Evolutionary conservation across 1,140 invertebrate genomes (phyloP).

Genomic region (Drosophila pseudoobscura): DNA sequence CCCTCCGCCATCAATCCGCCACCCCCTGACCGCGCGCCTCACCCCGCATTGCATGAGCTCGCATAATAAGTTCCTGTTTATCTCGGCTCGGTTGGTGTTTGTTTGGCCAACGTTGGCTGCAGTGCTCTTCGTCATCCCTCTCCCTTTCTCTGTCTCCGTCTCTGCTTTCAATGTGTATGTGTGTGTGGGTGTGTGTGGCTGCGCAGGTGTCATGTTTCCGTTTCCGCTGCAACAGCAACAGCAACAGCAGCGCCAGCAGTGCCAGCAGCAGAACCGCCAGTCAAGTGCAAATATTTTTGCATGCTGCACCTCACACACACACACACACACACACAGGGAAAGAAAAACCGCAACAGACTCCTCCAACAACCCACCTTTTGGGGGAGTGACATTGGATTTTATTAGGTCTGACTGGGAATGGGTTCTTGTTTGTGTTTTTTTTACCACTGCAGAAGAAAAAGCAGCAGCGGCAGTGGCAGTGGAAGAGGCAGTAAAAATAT

Average conservation of each 20-base stretch:
- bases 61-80: slow-evolving; percentile 80
- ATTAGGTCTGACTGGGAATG: slow-evolving; percentile 42
- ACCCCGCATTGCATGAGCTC: slow-evolving; percentile 60
- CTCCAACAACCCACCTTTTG: slow-evolving; percentile 2
- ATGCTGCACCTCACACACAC: slow-evolving; percentile 24
- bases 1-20: too few relatives aligned
- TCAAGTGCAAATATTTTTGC: slow-evolving; percentile 73
- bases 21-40: neutral
- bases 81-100: slow-evolving; percentile 66
- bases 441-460: too few relatives aligned
- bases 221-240: slow-evolving; percentile 58
- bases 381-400: slow-evolving; percentile 40
- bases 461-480: slow-evolving; percentile 5
- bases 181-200: slow-evolving; percentile 37
- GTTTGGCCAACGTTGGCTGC: slow-evolving; percentile 52
- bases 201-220: slow-evolving; percentile 77
- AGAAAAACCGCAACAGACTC: slow-evolving; percentile 25
- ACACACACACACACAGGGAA: neutral
- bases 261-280: slow-evolving; percentile 32
- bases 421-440: slow-evolving; percentile 6
- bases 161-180: neutral
- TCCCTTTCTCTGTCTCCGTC: neutral
- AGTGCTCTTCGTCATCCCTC: neutral
- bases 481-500: slow-evolving; percentile 50
- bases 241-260: slow-evolving; percentile 7